These are phyloP conservation scores for Siniperca knerii DNA, from an alignment of 2,113 vertebrate species.

Conservation along the genomic window DNA sequence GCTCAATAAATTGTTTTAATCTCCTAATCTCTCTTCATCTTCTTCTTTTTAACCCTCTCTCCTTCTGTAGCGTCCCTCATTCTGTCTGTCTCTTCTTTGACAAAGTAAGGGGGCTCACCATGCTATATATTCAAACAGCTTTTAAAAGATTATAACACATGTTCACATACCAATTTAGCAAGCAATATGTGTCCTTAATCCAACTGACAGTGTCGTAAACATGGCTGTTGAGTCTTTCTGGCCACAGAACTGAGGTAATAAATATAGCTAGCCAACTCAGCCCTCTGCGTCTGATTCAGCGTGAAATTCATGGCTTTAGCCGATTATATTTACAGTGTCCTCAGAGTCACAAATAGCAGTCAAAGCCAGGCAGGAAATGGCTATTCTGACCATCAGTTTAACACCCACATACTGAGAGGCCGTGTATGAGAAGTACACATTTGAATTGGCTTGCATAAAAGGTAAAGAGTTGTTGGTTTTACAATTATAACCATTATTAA, in stretches of 20 bases:
- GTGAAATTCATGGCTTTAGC: constrained; percentile 64
- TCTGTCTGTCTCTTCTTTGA: constrained; percentile 6
- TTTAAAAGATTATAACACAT: constrained; percentile 61
- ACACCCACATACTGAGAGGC: constrained; percentile 44
- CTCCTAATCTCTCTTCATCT: constrained; percentile 32
- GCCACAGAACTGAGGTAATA: constrained; percentile 69
- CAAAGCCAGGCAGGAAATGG: constrained; percentile 53
- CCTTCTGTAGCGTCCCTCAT: constrained; percentile 15
- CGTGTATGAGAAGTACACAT: constrained; percentile 12
- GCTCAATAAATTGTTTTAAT: constrained; percentile 54
- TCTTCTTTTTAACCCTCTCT: constrained; percentile 42
- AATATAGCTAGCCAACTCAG: constrained; percentile 60
- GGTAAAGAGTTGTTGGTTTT: constrained; percentile 31
- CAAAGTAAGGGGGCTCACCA: constrained; percentile 10
- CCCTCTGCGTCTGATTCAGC: constrained; percentile 64
- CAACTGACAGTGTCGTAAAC: constrained; percentile 66
- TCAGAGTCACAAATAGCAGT: constrained; percentile 67
- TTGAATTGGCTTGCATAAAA: constrained; percentile 24
- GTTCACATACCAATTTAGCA: constrained; percentile 62
- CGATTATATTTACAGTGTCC: constrained; percentile 72
- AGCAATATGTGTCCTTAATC: constrained; percentile 72
- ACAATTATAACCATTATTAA: neutral
- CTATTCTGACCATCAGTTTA: constrained; percentile 56
- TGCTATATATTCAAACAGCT: constrained; percentile 51
- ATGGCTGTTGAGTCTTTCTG: constrained; percentile 64